These are phyloP conservation scores for Cantharis flavilabris DNA, from an alignment of 2,888 invertebrate species.

Conservation along the genomic window DNA sequence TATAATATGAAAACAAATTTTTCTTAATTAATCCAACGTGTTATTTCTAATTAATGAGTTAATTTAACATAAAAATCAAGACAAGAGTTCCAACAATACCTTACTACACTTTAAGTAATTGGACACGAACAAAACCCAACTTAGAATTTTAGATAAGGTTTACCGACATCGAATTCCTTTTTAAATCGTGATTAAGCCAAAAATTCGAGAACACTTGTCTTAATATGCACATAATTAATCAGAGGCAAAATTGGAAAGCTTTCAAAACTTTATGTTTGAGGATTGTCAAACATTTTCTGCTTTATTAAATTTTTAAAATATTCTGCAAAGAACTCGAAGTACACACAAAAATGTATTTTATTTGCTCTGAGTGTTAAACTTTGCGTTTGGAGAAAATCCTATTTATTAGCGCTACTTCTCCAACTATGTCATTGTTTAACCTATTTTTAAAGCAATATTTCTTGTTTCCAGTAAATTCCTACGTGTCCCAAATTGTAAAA, in stretches of 20 bases:
- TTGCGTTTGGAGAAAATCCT: conserved; percentile 8
- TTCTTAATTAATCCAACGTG: neutral
- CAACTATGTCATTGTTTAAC: conserved; percentile 11
- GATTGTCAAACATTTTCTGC: neutral
- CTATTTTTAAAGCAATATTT: conserved; percentile 27
- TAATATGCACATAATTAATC: conserved; percentile 16
- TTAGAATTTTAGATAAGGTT: conserved; percentile 13
- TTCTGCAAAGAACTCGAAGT: neutral
- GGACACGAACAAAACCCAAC: neutral
- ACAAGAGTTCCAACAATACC: neutral
- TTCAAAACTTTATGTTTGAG: neutral
- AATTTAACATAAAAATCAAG: neutral
- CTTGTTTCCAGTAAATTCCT: conserved; percentile 23
- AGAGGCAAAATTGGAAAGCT: conserved; percentile 17
- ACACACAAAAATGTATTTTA: neutral
- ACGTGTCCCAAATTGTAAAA: conserved; percentile 27
- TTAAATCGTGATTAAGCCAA: conserved; percentile 18
- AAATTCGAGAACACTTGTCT: conserved; percentile 7
- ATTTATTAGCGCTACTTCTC: conserved; percentile 9
- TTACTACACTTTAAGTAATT: neutral
- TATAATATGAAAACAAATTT: neutral
- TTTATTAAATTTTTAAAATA: neutral
- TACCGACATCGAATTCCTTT: conserved; percentile 4
- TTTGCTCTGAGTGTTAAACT: neutral
- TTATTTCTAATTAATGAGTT: neutral